phyloP scores from a whole-genome alignment of 2,888 invertebrate species.

The Alentia gelatinosa region DNA sequence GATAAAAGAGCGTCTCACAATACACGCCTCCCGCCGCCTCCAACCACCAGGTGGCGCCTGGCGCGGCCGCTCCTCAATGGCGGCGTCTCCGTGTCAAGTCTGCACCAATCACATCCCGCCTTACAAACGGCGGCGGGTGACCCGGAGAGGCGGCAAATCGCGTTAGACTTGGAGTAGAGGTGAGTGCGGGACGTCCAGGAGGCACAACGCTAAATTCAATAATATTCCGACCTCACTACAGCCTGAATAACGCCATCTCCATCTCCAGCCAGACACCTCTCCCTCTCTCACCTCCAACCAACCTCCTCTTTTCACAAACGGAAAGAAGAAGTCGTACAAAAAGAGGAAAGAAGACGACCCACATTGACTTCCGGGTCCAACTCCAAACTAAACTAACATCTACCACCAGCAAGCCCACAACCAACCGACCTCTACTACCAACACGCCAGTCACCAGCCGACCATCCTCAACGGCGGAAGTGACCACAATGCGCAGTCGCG shows the following conservation, averaged over 20 bases:
- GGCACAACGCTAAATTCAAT: slow-evolving; percentile 1
- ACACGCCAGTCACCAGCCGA: too few species aligned
- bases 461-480: too few species aligned
- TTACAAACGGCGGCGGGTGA: neutral
- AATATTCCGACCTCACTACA: neutral
- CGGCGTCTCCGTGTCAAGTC: neutral
- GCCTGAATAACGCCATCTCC: neutral
- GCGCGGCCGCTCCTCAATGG: neutral
- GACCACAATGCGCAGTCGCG: too few species aligned
- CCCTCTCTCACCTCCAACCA: too few species aligned
- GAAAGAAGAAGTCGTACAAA: too few species aligned
- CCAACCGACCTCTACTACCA: too few species aligned
- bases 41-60: neutral
- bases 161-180: neutral
- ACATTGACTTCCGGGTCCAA: too few species aligned
- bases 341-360: too few species aligned
- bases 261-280: neutral
- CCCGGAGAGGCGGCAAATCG: neutral
- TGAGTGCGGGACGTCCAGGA: neutral
- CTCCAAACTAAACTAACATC: too few species aligned
- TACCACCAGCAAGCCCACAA: too few species aligned
- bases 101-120: neutral
- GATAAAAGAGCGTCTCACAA: neutral
- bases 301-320: too few species aligned
- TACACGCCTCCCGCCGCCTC: neutral